These are phyloP conservation scores for Nomada ruficornis DNA, from an alignment of 2,888 invertebrate genomes.

Conservation along the genomic window DNA sequence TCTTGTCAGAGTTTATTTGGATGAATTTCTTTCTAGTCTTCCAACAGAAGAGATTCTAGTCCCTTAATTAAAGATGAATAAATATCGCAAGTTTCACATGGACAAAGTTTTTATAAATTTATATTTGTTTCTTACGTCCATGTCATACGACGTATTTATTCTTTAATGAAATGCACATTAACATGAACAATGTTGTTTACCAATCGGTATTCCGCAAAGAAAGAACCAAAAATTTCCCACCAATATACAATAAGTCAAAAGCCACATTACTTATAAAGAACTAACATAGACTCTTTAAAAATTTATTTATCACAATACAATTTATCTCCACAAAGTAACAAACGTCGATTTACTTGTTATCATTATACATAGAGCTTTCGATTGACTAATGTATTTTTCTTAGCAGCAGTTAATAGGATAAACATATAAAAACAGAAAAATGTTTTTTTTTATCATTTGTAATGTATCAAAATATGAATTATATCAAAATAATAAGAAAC, in stretches of 20 bases:
- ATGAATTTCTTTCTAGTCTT: constrained; percentile 1
- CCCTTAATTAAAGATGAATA: neutral
- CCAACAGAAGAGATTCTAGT: constrained; percentile 1
- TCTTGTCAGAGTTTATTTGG: neutral
- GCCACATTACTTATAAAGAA: neutral
- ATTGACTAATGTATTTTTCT: neutral
- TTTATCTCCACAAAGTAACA: neutral
- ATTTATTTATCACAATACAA: too few relatives aligned
- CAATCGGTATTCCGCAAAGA: neutral
- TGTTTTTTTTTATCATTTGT: too few relatives aligned
- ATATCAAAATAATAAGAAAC: neutral
- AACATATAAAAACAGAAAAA: too few relatives aligned
- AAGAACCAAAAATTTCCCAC: neutral
- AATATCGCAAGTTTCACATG: neutral
- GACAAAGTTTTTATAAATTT: neutral
- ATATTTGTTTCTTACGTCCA: neutral
- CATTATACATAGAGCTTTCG: neutral
- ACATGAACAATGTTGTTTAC: neutral
- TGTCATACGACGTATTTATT: neutral
- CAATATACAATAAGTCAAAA: neutral
- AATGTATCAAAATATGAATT: too few relatives aligned
- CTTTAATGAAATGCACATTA: neutral
- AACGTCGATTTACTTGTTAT: neutral
- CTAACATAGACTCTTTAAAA: too few relatives aligned
- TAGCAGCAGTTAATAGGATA: neutral